These are phyloP conservation scores for Camponotus fellah DNA, from an alignment of 2,888 invertebrate species.

Conservation along the genomic window DNA sequence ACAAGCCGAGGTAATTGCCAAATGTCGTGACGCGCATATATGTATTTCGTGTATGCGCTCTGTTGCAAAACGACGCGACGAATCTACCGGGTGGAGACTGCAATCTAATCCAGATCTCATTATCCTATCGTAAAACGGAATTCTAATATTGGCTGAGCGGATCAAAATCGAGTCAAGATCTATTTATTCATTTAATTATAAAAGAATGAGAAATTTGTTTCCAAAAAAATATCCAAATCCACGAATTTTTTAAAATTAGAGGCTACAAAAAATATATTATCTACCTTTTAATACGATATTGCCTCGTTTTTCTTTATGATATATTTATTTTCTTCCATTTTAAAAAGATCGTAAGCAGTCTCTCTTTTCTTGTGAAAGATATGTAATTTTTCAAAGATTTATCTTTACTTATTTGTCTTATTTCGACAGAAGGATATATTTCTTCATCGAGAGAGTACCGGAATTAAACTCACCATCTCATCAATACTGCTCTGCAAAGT, in stretches of 20 bases:
- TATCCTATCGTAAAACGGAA: neutral
- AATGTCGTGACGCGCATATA: constrained; percentile 72
- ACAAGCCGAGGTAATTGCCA: constrained; percentile 69
- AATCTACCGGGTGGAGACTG: neutral
- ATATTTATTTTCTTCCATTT: neutral
- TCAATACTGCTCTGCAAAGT: constrained; percentile 2
- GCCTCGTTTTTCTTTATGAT: neutral
- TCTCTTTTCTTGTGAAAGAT: neutral
- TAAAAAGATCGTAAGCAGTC: neutral
- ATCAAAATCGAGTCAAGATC: neutral
- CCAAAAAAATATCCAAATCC: neutral
- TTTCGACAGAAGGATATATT: neutral
- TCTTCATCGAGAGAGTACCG: constrained; percentile 1
- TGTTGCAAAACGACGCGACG: constrained; percentile 29
- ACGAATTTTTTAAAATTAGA: neutral
- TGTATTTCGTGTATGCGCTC: constrained; percentile 42
- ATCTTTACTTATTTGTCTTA: neutral
- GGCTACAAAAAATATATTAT: neutral
- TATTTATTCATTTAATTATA: neutral
- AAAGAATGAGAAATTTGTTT: neutral
- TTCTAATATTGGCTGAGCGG: neutral
- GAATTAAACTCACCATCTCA: constrained; percentile 34
- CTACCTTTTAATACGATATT: neutral
- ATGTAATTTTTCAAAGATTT: constrained; percentile 12
- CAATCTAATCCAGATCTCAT: neutral